These are phyloP conservation scores for Cephus rjabovi DNA, from an alignment of 2,888 invertebrate genomes.

Conservation along the genomic window DNA sequence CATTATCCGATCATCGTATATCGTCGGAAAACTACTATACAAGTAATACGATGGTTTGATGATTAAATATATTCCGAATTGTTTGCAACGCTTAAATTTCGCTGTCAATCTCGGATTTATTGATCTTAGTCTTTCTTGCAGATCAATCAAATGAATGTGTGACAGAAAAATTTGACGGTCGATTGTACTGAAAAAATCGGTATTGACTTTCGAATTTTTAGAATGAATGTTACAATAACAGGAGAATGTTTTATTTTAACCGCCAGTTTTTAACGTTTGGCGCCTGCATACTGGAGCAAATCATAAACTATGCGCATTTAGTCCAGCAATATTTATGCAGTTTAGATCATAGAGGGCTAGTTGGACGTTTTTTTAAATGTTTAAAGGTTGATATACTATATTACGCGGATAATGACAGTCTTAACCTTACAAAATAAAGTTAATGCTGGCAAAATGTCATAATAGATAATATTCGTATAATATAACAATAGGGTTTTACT, in stretches of 20 bases:
- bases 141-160: not conserved
- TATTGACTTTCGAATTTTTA: not conserved
- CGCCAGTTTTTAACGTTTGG: not conserved
- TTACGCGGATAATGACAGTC: not conserved
- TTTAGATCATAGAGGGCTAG: not conserved
- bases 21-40: slow-evolving; percentile 6
- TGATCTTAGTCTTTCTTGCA: not conserved
- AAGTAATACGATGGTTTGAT: not conserved
- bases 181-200: not conserved
- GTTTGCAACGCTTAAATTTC: not conserved
- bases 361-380: not conserved
- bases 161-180: not conserved
- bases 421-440: not conserved
- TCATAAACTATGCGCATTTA: not conserved
- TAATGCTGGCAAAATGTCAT: not conserved
- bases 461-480: not conserved
- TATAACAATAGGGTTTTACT: not conserved
- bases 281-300: not conserved
- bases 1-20: slow-evolving; percentile 54
- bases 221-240: not conserved
- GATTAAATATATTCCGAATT: slow-evolving; percentile 7
- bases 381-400: not conserved
- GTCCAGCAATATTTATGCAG: not conserved
- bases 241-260: not conserved
- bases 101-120: not conserved